Percentiles rank a stretch among this genome's conserved stretches.
Evolutionary conservation across 2,113 vertebrate species (phyloP).

Genomic region (Ploceus nigricollis): DNA sequence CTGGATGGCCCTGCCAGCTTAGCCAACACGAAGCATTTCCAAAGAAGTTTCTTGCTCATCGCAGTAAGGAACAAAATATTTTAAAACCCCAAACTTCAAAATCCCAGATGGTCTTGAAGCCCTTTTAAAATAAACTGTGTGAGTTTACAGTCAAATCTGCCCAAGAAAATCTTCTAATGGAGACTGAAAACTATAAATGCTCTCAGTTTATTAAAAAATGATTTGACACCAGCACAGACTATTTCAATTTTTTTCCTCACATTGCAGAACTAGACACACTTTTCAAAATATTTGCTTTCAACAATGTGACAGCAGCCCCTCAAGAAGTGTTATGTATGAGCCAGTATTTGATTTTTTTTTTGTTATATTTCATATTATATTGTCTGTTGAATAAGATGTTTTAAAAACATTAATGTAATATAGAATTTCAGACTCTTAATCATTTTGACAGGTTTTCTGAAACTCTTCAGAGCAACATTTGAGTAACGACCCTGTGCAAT

Average conservation of each 20-base stretch:
- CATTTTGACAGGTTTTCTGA: slow-evolving; percentile 63
- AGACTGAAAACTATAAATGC: slow-evolving; percentile 52
- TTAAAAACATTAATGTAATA: slow-evolving; percentile 57
- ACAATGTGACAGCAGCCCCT: slow-evolving; percentile 55
- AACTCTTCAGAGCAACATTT: slow-evolving; percentile 22
- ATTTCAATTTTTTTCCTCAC: slow-evolving; percentile 6
- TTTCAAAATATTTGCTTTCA: slow-evolving; percentile 59
- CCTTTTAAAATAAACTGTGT: background rate
- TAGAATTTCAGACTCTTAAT: slow-evolving; percentile 65
- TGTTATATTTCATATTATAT: slow-evolving; percentile 40
- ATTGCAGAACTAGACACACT: slow-evolving; percentile 30
- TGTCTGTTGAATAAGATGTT: slow-evolving; percentile 55
- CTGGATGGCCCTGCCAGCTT: background rate
- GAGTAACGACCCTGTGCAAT: background rate
- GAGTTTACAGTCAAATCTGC: slow-evolving; percentile 25
- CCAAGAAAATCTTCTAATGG: slow-evolving; percentile 27
- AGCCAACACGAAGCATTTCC: background rate
- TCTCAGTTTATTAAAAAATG: slow-evolving; percentile 60
- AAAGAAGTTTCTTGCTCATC: slow-evolving; percentile 45
- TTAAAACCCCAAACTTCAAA: slow-evolving; percentile 46
- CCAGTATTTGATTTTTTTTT: background rate
- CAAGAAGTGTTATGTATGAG: slow-evolving; percentile 28
- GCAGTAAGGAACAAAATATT: background rate
- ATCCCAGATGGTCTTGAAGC: slow-evolving; percentile 40
- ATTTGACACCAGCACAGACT: slow-evolving; percentile 55